Evolutionary conservation across 1,140 invertebrate genomes (phyloP), one percentile per base, ranked within the genome.

Genomic region (Tyrophagus putrescentiae): DNA sequence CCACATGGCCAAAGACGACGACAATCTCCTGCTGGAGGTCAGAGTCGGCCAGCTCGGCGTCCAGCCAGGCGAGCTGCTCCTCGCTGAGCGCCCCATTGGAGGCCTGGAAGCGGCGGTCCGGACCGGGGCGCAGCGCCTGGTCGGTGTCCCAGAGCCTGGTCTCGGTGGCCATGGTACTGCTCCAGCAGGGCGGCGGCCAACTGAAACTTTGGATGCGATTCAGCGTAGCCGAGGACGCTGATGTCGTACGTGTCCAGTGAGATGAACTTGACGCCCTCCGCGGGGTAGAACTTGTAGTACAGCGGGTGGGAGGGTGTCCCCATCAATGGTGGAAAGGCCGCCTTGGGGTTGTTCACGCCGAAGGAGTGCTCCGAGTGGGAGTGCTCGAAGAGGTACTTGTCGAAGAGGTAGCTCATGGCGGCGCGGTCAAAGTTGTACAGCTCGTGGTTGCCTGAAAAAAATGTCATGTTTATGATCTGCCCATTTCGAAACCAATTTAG

Each of bases 181-280:
- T 27, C 39, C 52, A 64, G 59, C 63, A 72, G 45, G 11, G 64
- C 32, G 4, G 61, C 23, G 1, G 68, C 67, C 42, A 59, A 18
- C 61, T 61, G 64, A 56, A 64, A 66, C n/a, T 64, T 65, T 11
- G 59, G 56, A 62, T 65, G 61, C 18, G 18, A 16, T 9, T 36
- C 18, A 50, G 64, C 44, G 44, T 67, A 63, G 6, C 71, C 72
- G 11, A 72, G 53, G 13, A 70, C 62, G 56, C 67, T 68, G 11
- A 72, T 63, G 27, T 73, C 72, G 63, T 72, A 74, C 52, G 65
- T 69, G 57, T 74, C 71, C 5, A 74, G 57, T 18, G 65, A 67
- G n/a, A 73, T 65, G 7, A 71, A 31, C 62, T 67, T 67, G 4
- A 73, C 36, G 21, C 62, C 39, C 4, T 64, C 62, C 23, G 62